Conservation (phyloP, 1,140 invertebrate species). For the Procambarus virginalis region DNA sequence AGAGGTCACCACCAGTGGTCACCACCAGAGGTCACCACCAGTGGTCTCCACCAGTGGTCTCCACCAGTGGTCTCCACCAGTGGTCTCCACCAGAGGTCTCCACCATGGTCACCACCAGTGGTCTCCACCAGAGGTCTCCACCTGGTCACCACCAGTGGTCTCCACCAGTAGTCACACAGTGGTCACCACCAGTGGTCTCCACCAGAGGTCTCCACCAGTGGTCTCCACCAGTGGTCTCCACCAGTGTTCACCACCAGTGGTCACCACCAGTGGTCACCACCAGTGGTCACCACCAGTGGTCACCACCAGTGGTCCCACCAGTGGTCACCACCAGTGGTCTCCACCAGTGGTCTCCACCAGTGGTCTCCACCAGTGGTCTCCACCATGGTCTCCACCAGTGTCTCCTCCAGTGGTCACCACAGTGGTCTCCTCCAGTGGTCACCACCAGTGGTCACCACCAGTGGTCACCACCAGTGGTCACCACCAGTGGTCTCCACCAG, state of each 20-base stretch:
- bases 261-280: conserved; percentile 12
- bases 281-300: not conserved
- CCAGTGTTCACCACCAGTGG: not conserved
- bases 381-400: not conserved
- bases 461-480: too few relatives aligned
- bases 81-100: too few relatives aligned
- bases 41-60: too few relatives aligned
- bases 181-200: not conserved
- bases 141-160: too few relatives aligned
- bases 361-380: conserved; percentile 2
- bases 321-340: too few relatives aligned
- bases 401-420: not conserved
- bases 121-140: too few relatives aligned
- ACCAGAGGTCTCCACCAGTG: not conserved
- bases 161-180: not conserved
- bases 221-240: conserved; percentile 4
- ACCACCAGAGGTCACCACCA: too few relatives aligned
- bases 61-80: too few relatives aligned
- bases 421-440: not conserved
- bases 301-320: too few relatives aligned
- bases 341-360: not conserved
- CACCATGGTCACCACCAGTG: too few relatives aligned
- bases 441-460: not conserved
- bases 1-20: too few relatives aligned
- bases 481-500: too few relatives aligned